Percentiles rank a stretch among this genome's conserved stretches.
Conservation (phyloP, 2,113 vertebrate species). For the Chaetura pelagica region DNA sequence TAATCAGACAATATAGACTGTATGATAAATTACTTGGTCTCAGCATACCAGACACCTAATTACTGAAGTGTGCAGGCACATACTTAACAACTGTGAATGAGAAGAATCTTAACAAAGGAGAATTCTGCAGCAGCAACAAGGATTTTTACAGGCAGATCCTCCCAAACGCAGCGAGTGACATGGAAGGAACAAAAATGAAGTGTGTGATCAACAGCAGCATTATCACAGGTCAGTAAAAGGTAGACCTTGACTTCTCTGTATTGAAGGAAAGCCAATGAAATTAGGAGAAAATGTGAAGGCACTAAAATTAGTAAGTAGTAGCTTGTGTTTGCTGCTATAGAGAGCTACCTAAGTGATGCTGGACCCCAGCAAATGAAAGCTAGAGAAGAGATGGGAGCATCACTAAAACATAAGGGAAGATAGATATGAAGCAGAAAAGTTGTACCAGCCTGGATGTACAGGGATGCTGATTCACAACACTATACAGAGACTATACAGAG, state of each 20-base stretch:
- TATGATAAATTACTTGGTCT: background rate
- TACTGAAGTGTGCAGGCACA: background rate
- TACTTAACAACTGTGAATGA: background rate
- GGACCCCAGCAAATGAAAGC: background rate
- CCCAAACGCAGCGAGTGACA: background rate
- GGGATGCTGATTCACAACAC: background rate
- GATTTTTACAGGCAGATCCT: background rate
- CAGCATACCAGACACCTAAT: background rate
- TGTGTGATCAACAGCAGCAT: background rate
- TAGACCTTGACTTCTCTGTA: background rate
- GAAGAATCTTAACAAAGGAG: conserved; percentile 19
- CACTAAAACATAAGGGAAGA: background rate
- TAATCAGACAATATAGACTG: background rate
- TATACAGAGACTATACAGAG: background rate
- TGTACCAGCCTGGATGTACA: background rate
- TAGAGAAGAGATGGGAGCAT: background rate
- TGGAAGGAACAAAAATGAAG: background rate
- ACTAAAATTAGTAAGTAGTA: background rate
- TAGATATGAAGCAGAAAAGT: accelerated
- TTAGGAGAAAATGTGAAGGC: background rate
- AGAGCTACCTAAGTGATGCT: background rate
- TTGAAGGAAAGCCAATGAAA: background rate
- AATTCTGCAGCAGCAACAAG: background rate
- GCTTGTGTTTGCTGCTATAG: background rate
- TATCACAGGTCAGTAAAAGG: background rate